Evolutionary conservation across 2,888 invertebrate genomes (phyloP).

Genomic region (Macrosiphum euphorbiae): DNA sequence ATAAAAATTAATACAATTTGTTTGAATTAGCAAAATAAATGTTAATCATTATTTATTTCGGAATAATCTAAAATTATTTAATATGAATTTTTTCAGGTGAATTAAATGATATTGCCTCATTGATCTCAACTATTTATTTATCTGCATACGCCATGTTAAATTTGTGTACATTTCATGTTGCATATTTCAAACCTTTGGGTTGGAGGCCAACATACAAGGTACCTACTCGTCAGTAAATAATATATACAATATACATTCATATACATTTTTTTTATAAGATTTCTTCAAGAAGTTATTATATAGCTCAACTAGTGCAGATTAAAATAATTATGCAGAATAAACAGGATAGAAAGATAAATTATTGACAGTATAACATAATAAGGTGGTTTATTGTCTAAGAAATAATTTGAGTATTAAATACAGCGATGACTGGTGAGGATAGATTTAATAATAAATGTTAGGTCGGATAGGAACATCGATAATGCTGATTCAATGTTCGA

Average conservation of each 20-base stretch:
- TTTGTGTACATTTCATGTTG: conserved; percentile 95
- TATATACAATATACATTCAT: not conserved
- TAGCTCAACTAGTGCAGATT: not conserved
- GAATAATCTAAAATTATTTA: not conserved
- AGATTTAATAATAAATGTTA: not conserved
- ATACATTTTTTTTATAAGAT: not conserved
- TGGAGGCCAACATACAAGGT: conserved; percentile 92
- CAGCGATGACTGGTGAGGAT: not conserved
- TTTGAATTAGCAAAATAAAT: not conserved
- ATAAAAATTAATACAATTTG: not conserved
- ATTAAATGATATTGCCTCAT: conserved; percentile 88
- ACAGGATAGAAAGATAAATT: not conserved
- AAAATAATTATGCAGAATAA: not conserved
- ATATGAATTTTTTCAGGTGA: conserved; percentile 76
- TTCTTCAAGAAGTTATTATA: not conserved
- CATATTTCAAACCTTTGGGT: conserved; percentile 87
- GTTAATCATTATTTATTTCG: not conserved
- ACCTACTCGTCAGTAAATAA: conserved; percentile 69
- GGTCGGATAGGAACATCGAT: not conserved
- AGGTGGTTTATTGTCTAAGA: not conserved
- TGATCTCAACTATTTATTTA: conserved; percentile 95
- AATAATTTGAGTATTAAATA: not conserved
- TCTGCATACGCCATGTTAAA: conserved; percentile 96
- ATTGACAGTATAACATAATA: not conserved
- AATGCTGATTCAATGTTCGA: not conserved